Percentiles rank a stretch among this genome's conserved stretches.
phyloP scores from a whole-genome alignment of 2,113 vertebrate species.

The Pyrgilauda ruficollis region DNA sequence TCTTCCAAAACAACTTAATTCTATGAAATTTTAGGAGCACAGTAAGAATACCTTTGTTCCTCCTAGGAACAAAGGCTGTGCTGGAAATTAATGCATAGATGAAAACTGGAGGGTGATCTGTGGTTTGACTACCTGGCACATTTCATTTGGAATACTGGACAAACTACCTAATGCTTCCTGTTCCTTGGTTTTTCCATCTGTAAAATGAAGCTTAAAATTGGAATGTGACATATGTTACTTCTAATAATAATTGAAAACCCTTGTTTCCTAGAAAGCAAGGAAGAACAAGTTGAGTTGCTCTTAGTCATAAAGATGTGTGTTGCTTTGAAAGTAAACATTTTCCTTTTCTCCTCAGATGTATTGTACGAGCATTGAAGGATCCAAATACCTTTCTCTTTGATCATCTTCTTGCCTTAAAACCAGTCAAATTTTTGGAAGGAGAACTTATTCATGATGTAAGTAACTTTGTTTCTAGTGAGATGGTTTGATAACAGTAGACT shows the following conservation, averaged over 20 bases:
- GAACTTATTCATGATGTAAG: conserved; percentile 98
- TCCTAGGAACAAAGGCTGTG: neutral
- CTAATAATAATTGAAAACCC: neutral
- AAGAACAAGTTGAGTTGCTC: neutral
- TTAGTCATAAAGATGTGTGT: neutral
- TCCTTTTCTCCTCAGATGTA: conserved; percentile 79
- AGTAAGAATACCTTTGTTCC: neutral
- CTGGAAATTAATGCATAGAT: neutral
- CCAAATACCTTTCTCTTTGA: conserved; percentile 95
- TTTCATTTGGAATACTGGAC: neutral
- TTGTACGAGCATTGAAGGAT: conserved; percentile 94
- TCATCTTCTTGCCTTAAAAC: conserved; percentile 95
- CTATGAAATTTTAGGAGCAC: neutral
- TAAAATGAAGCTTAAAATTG: neutral
- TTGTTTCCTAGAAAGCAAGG: neutral
- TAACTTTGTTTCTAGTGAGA: conserved; percentile 24
- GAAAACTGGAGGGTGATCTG: neutral
- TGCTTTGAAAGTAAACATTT: neutral
- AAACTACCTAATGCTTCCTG: neutral
- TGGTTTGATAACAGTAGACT: neutral
- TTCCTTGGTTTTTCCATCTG: neutral
- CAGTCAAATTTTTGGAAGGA: conserved; percentile 97
- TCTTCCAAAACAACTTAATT: conserved; percentile 6
- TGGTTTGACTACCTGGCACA: neutral
- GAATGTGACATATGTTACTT: neutral